Evolutionary conservation across 2,888 invertebrate species (phyloP).

Genomic region (Parasteatoda lunata): DNA sequence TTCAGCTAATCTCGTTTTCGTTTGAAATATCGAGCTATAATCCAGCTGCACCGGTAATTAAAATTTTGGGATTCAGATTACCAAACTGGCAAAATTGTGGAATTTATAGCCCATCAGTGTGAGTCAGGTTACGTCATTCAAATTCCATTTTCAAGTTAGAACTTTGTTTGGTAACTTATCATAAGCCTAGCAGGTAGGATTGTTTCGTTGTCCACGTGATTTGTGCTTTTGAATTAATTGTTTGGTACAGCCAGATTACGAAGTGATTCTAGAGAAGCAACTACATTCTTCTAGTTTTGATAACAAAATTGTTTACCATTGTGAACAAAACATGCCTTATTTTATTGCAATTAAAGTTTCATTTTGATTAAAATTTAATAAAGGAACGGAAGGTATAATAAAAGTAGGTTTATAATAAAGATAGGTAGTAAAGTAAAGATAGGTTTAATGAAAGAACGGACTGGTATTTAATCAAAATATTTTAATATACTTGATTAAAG

Average conservation of each 20-base stretch:
- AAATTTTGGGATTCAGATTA: conserved; percentile 41
- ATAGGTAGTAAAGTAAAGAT: no score
- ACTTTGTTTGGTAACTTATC: conserved; percentile 11
- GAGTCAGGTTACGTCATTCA: not conserved
- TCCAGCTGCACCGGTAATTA: conserved; percentile 45
- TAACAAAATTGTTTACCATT: no score
- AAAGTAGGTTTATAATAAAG: no score
- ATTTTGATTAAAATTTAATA: no score
- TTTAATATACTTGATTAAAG: no score
- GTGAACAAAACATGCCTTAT: no score
- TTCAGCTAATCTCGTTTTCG: not conserved
- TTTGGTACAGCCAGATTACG: not conserved
- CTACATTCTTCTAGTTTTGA: not conserved
- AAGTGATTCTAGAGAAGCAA: not conserved
- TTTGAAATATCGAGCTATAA: conserved; percentile 48
- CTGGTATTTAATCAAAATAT: no score
- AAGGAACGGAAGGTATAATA: no score
- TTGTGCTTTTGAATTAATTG: not conserved
- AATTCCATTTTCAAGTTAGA: conserved; percentile 5
- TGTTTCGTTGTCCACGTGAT: not conserved
- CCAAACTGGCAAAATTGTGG: not conserved
- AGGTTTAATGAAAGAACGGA: no score
- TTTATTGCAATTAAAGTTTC: no score
- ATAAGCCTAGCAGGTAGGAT: not conserved
- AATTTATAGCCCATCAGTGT: conserved; percentile 3